Conservation (phyloP, 2,888 invertebrate genomes). For the Microctonus hyperodae region DNA sequence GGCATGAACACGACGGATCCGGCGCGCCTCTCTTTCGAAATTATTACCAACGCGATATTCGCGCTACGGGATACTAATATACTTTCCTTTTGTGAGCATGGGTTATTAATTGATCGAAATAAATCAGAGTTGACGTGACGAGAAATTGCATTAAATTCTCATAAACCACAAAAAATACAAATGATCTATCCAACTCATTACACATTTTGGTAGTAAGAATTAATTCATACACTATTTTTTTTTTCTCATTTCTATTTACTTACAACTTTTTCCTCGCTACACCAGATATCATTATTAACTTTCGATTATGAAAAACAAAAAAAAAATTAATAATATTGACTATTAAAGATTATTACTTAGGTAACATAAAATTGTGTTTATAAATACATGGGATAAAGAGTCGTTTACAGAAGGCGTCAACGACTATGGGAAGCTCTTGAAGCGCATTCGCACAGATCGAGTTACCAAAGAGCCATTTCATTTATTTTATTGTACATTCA, state of each 20-base stretch:
- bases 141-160: slow-evolving; percentile 18
- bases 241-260: not conserved
- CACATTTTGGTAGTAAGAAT: not conserved
- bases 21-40: slow-evolving; percentile 27
- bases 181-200: not conserved
- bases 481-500: slow-evolving; percentile 9
- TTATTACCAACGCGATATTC: slow-evolving; percentile 23
- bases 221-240: too few relatives aligned
- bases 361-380: not conserved
- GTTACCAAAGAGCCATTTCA: slow-evolving; percentile 11
- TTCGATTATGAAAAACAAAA: not conserved
- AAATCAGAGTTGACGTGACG: slow-evolving; percentile 42
- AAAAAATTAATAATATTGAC: not conserved
- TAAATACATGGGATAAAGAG: not conserved
- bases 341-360: not conserved
- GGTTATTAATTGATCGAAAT: slow-evolving; percentile 25
- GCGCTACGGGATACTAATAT: slow-evolving; percentile 27
- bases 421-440: slow-evolving; percentile 8
- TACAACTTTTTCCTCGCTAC: not conserved
- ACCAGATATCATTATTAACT: not conserved
- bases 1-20: slow-evolving; percentile 24
- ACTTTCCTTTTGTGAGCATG: slow-evolving; percentile 20
- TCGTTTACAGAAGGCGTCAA: slow-evolving; percentile 12
- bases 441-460: slow-evolving; percentile 7
- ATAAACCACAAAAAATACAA: slow-evolving; percentile 13